Evolutionary conservation across 2,888 invertebrate genomes (phyloP), one percentile per base, ranked within the genome.

Genomic region (Parnassius orleans): DNA sequence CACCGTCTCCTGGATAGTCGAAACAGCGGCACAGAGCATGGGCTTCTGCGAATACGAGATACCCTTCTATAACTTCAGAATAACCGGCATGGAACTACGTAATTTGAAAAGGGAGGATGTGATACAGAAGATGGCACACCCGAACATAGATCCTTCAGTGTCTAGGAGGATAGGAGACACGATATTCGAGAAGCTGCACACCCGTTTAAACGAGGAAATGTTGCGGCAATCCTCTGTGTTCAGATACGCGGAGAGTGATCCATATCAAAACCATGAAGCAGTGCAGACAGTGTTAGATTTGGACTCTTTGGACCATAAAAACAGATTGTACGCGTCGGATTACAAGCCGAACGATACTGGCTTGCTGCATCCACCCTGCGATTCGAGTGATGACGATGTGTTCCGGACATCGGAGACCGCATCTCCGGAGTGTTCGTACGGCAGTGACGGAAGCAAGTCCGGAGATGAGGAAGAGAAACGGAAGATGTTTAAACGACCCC

Each of bases 1-100:
- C 74, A 92, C 93, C 50, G 84, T 92, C 61, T 87, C 92, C 65
- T 94, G 94, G 94, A 74, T 92, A 62, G 76, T 87, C 60, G 88
- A 90, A 64, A 83, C 86, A 47, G 84, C 85, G 48, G 80, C 83
- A 9, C 80, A 82, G 65, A 71, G 76, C 64, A 73, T 84, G 72
- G 87, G 88, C 47, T 80, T 80, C 72, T 81, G 81, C 70, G 88
- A 90, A 68, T 84, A 81, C 63, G 87, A 90, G 56, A 77, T 92
- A 33, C 86, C 91, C 3, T 85, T 84, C 67, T 83, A 85, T 70
- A 88, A 90, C 68, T 92, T 92, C 74, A 79, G 80, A 68, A 71
- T 92, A 12, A 76, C 80, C 46, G 92, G 92, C 1, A 65, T 73
- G 47, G 84, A 86, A 58, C 74, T 93, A 50, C 73, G 82, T 61